Conservation (phyloP, 1,140 invertebrate species). For the Macrosteles quadrilineatus region DNA sequence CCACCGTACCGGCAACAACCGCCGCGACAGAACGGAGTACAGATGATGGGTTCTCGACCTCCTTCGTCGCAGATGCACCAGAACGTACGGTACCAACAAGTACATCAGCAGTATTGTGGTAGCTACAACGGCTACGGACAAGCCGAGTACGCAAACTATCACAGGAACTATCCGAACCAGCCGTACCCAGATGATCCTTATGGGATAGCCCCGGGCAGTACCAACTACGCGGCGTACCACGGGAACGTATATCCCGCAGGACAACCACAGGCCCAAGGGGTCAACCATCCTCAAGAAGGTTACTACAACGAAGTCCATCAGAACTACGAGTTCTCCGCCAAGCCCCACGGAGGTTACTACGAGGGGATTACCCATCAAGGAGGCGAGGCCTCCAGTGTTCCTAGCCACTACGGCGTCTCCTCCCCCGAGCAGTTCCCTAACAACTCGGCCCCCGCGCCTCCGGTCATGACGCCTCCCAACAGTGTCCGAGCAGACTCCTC, state of each 20-base stretch:
- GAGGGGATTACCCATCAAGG: slow-evolving; percentile 53
- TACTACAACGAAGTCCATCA: slow-evolving; percentile 34
- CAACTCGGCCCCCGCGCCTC: slow-evolving; percentile 53
- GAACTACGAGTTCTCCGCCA: slow-evolving; percentile 15
- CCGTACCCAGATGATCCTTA: slow-evolving; percentile 41
- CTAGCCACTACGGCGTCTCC: slow-evolving; percentile 48
- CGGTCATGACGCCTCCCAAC: slow-evolving; percentile 59
- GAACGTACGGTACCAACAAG: slow-evolving; percentile 17
- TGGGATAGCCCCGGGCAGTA: slow-evolving; percentile 38
- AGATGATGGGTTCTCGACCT: slow-evolving; percentile 25
- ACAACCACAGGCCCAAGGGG: slow-evolving; percentile 45
- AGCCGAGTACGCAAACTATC: slow-evolving; percentile 38
- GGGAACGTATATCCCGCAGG: slow-evolving; percentile 41
- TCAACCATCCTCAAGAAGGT: slow-evolving; percentile 47
- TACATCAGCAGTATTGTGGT: slow-evolving; percentile 43
- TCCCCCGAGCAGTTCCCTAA: slow-evolving; percentile 40
- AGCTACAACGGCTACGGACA: slow-evolving; percentile 47
- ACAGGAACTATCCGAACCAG: slow-evolving; percentile 37
- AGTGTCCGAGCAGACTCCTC: slow-evolving; percentile 58
- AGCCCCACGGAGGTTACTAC: slow-evolving; percentile 48
- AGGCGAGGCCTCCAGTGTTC: slow-evolving; percentile 54
- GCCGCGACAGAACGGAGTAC: slow-evolving; percentile 41
- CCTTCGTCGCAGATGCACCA: slow-evolving; percentile 39
- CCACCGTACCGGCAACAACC: slow-evolving; percentile 44
- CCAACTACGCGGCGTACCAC: slow-evolving; percentile 37